Conservation (phyloP, 2,888 invertebrate species). For the Mythimna lalbum region DNA sequence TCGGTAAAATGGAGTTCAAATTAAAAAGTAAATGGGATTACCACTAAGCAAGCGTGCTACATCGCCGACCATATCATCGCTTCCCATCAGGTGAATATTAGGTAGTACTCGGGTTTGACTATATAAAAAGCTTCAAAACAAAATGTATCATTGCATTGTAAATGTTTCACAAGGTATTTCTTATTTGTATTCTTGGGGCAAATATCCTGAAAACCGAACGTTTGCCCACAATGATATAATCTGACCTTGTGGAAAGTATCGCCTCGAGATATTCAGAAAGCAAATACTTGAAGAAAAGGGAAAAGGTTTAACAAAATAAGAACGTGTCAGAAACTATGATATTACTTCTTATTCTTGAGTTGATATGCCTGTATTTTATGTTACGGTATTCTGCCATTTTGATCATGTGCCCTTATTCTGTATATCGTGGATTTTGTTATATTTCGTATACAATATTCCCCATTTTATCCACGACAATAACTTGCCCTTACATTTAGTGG, state of each 20-base stretch:
- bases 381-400: slow-evolving; percentile 1
- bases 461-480: too few relatives aligned
- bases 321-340: slow-evolving; percentile 41
- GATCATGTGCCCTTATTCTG: slow-evolving; percentile 7
- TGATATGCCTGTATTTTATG: slow-evolving; percentile 16
- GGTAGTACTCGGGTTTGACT: too few relatives aligned
- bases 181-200: background rate
- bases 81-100: too few relatives aligned
- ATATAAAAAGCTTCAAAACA: background rate
- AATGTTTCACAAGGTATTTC: background rate
- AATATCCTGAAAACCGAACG: slow-evolving; percentile 25
- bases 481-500: too few relatives aligned
- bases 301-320: slow-evolving; percentile 30
- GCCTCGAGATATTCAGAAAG: slow-evolving; percentile 32
- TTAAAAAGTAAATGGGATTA: too few relatives aligned
- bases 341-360: slow-evolving; percentile 33
- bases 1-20: too few relatives aligned
- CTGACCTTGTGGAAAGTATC: slow-evolving; percentile 20
- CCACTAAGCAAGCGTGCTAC: too few relatives aligned
- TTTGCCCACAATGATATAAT: slow-evolving; percentile 20
- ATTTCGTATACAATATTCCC: too few relatives aligned
- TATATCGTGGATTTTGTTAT: too few relatives aligned
- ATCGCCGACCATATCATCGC: too few relatives aligned
- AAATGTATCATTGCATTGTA: slow-evolving; percentile 7
- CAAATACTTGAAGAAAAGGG: slow-evolving; percentile 40